These are phyloP conservation scores for Amaurobius ferox DNA, from an alignment of 2,888 invertebrate species.

Conservation along the genomic window DNA sequence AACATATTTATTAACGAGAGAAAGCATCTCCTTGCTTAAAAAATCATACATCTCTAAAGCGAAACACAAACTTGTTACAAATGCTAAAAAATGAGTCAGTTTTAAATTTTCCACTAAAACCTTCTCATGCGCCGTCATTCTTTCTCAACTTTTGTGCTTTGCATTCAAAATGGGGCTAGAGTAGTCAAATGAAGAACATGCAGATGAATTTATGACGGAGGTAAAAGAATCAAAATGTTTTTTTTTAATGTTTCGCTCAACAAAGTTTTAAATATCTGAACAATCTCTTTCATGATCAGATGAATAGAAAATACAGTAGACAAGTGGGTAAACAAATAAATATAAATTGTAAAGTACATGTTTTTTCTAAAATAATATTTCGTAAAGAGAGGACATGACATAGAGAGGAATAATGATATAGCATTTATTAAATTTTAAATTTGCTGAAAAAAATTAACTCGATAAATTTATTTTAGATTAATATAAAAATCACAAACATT, in stretches of 20 bases:
- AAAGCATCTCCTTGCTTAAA: constrained; percentile 40
- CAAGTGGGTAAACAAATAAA: too few relatives aligned
- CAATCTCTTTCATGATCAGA: too few relatives aligned
- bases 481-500: too few relatives aligned
- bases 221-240: constrained; percentile 11
- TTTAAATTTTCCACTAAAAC: constrained; percentile 40
- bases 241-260: constrained; percentile 1
- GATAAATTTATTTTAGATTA: too few relatives aligned
- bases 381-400: too few relatives aligned
- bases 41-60: constrained; percentile 32
- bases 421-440: too few relatives aligned
- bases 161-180: constrained; percentile 46
- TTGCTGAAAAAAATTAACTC: too few relatives aligned
- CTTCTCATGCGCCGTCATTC: constrained; percentile 47
- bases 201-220: constrained; percentile 38
- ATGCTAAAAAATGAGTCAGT: constrained; percentile 31
- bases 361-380: too few relatives aligned
- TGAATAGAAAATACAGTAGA: too few relatives aligned
- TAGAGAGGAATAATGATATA: too few relatives aligned
- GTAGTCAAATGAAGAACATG: constrained; percentile 60
- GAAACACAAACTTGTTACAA: constrained; percentile 48
- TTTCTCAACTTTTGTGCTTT: constrained; percentile 63
- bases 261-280: constrained; percentile 50
- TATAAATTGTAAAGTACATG: too few relatives aligned
- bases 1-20: constrained; percentile 33